phyloP scores from a whole-genome alignment of 2,113 vertebrate genomes.

The Fregetta grallaria region DNA sequence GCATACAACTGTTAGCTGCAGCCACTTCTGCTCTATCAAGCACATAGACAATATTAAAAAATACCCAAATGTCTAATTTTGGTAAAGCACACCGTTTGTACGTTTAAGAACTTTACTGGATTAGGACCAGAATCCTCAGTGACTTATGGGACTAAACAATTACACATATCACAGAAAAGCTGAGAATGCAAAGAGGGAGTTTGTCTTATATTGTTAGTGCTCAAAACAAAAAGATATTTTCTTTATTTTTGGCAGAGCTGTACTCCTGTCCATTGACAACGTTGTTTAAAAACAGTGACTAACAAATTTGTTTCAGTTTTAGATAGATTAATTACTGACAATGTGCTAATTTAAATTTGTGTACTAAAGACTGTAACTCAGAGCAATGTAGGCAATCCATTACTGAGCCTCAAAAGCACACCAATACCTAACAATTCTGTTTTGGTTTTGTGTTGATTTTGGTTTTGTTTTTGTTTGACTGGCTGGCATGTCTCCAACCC shows the following conservation, averaged over 20 bases:
- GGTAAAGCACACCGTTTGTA: background rate
- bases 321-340: background rate
- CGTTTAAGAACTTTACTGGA: background rate
- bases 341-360: background rate
- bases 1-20: background rate
- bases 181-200: background rate
- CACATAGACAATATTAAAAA: background rate
- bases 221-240: background rate
- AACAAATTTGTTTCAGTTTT: background rate
- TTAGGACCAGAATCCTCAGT: background rate
- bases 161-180: background rate
- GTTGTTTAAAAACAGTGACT: background rate
- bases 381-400: background rate
- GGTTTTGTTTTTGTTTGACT: background rate
- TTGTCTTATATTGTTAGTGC: background rate
- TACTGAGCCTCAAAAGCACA: background rate
- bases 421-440: background rate
- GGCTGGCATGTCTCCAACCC: background rate
- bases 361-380: background rate
- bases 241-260: background rate
- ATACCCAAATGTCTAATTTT: background rate
- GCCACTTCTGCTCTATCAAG: background rate
- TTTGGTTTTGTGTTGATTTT: background rate
- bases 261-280: background rate
- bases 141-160: fast-evolving